Evolutionary conservation across 2,797 vertebrate genomes (phyloP), one percentile per base, ranked within the genome.

Genomic region (Hephaestus fuliginosus): DNA sequence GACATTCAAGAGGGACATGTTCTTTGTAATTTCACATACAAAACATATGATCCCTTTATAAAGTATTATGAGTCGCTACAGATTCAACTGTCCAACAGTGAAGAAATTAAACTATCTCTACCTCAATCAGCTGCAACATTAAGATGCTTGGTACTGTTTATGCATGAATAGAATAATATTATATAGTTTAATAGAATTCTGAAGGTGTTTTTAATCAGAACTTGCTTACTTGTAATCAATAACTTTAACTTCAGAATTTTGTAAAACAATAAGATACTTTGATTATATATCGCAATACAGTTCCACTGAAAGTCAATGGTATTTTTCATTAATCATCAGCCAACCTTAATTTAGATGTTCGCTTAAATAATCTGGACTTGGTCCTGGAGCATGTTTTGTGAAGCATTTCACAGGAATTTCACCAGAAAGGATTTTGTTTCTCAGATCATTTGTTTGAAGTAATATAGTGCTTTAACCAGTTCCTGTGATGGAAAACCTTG

Each of bases 401-500:
- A 17, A 20, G 7, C 18, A 36, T 71, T 77, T 82, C n/a, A 51
- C 14, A n/a, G 22, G 46, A 67, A 30, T 17, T 52, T 64, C 13
- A 55, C 12, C 17, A 53, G 36, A 55, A 44, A 20, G n/a, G 2
- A 1, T 52, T 43, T 63, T 15, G 14, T 46, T 55, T 72, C 43
- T 7, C 7, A 25, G 13, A 13, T 62, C 1, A 28, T 25, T 67
- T 0, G 14, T 67, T 78, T 43, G 36, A 36, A 58, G 25, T n/a
- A 17, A 66, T 20, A 64, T 80, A 61, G 33, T 2, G 10, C 39
- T 64, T 72, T 56, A 30, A 66, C 62, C 22, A 30, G 2, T 55
- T 76, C 33, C 7, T 71, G 41, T 76, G 46, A 56, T 44, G 20
- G 41, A 64, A 25, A 78, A 70, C 22, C 15, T 70, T 36, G 12